Percentiles rank a stretch among this genome's conserved stretches.
phyloP scores from a whole-genome alignment of 2,113 vertebrate genomes.

The Myotis brandtii region DNA sequence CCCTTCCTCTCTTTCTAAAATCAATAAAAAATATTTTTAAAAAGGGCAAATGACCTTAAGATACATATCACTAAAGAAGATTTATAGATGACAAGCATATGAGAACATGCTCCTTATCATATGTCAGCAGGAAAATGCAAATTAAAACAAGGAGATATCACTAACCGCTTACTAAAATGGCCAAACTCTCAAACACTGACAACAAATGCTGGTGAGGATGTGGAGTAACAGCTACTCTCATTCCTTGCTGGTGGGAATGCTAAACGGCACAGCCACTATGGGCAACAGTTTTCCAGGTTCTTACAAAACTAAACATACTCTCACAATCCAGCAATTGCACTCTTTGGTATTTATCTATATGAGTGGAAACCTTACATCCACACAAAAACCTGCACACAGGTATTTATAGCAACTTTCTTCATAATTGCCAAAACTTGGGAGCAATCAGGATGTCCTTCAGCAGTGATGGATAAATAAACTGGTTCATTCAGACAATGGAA shows the following conservation, averaged over 20 bases:
- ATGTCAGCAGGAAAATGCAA: background rate
- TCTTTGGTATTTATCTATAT: background rate
- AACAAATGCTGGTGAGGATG: accelerated
- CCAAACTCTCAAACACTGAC: background rate
- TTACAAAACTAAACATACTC: background rate
- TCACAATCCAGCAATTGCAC: background rate
- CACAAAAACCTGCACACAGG: background rate
- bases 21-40: too few relatives aligned
- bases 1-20: too few relatives aligned
- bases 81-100: background rate
- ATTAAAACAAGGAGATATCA: background rate
- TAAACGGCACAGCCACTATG: background rate
- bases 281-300: background rate
- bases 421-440: background rate
- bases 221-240: background rate
- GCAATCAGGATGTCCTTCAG: background rate
- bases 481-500: background rate
- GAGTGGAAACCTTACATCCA: background rate
- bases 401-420: background rate
- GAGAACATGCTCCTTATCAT: background rate
- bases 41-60: background rate
- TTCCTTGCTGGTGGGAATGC: background rate
- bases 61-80: background rate
- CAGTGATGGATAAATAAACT: background rate
- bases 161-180: background rate